Base-by-base conservation (phyloP, 2,888 invertebrate species). In the Acanthosepion lycidas region DNA sequence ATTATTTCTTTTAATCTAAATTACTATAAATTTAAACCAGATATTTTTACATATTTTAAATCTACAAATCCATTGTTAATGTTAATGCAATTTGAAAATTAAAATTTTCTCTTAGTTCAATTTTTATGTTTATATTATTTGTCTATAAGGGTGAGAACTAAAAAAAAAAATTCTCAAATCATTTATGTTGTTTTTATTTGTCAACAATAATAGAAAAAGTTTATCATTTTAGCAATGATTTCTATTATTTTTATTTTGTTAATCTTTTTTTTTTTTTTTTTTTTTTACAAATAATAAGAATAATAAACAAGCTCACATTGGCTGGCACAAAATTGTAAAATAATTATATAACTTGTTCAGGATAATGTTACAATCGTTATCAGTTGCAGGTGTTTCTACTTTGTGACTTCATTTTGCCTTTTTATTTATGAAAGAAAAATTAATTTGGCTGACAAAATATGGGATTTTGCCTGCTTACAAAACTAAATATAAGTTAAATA, bases 351-450 rank as follows among this genome's bases (percentile, higher is more conserved):
- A 78, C 78, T 78, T 78, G 78, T 78, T 78, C 4, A 3, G 12
- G 4, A 9, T 78, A 78, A 78, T 33, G n/a, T 78, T 33, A 78
- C 78, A 78, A 33, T 78, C 78, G 33, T 23, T 78, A 5, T 33
- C 78, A 15, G n/a, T 78, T 4, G n/a, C n/a, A 78, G n/a, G 28
- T 78, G 78, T 33, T 78, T 78, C 78, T 78, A n/a, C 78, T 78
- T 78, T 78, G 78, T 78, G 78, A 9, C 28, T 78, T 78, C 78
- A 78, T 15, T 9, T 78, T 78, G 9, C 1, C n/a, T n/a, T 78
- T 78, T 78, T 78, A 78, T 78, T 78, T n/a, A 78, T 33, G n/a
- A 78, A 78, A 78, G 33, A 78, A n/a, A 78, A 78, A 78, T 78
- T 26, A 78, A 78, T n/a, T n/a, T 64, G 64, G 28, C 28, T 55